Conservation (phyloP, 2,888 invertebrate species). For the Sialis fuliginosa region DNA sequence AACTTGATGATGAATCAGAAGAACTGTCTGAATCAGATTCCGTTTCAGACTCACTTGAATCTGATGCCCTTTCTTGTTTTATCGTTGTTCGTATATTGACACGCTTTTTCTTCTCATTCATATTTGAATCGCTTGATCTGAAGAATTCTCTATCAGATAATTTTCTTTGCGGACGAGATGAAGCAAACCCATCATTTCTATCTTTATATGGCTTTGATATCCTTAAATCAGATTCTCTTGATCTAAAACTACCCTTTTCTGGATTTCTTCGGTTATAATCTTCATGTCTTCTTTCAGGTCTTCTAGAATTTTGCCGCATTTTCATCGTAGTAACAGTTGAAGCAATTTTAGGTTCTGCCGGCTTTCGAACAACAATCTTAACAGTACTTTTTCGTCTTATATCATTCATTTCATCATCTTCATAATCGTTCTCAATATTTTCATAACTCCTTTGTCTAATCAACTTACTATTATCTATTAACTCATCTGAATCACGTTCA, state of each 20-base stretch:
- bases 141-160: no score
- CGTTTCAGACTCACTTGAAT: not conserved
- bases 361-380: conserved; percentile 22
- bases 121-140: no score
- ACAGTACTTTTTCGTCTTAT: conserved; percentile 23
- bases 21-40: conserved; percentile 1
- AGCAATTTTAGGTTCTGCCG: conserved; percentile 16
- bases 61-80: not conserved
- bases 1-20: not conserved
- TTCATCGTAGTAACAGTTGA: conserved; percentile 16
- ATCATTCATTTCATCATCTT: conserved; percentile 8
- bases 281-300: not conserved
- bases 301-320: not conserved
- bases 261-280: not conserved
- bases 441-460: not conserved
- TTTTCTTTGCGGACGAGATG: no score
- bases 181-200: no score
- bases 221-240: not conserved
- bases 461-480: not conserved
- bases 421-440: not conserved
- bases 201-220: no score
- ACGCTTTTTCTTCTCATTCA: not conserved
- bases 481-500: not conserved
- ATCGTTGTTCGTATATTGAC: not conserved
- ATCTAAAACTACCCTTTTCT: not conserved